Percentiles rank a stretch among this genome's conserved stretches.
These are phyloP conservation scores for Drosophila picticornis DNA, from an alignment of 2,888 invertebrate species.

Conservation along the genomic window DNA sequence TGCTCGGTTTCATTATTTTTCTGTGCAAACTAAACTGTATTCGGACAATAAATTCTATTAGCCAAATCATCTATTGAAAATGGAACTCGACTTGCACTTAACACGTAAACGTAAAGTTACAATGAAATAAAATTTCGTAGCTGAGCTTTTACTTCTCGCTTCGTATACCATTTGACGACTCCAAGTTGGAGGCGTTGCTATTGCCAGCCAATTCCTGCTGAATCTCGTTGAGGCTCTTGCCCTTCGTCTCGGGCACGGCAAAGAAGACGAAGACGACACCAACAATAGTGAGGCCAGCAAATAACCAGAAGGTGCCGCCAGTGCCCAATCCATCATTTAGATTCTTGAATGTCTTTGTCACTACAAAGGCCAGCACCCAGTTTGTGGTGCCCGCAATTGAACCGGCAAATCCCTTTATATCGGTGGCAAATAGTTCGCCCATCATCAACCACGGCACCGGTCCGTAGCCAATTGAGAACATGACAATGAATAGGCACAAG, in stretches of 20 bases:
- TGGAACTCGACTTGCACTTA: constrained; percentile 58
- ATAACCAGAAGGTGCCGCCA: constrained; percentile 91
- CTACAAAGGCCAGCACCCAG: constrained; percentile 92
- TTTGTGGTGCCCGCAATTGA: constrained; percentile 93
- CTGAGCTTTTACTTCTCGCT: constrained; percentile 58
- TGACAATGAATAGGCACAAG: constrained; percentile 91
- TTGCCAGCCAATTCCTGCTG: constrained; percentile 79
- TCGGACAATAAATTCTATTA: constrained; percentile 53
- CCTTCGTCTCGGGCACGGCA: constrained; percentile 87
- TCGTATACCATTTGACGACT: constrained; percentile 15
- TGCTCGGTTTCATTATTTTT: constrained; percentile 21
- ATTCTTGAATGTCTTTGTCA: constrained; percentile 90
- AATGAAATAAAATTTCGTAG: constrained; percentile 41
- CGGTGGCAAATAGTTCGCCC: constrained; percentile 92
- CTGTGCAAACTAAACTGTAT: constrained; percentile 38
- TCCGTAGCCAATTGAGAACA: constrained; percentile 94
- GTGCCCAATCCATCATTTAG: constrained; percentile 87
- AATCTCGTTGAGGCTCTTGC: constrained; percentile 85
- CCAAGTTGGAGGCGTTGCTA: neutral
- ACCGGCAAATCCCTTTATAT: constrained; percentile 91
- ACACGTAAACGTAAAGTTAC: constrained; percentile 47
- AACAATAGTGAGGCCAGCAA: constrained; percentile 88
- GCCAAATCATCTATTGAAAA: constrained; percentile 54
- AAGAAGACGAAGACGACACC: constrained; percentile 90
- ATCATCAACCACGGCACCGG: constrained; percentile 92